A percentile compares a stretch with the other conserved stretches of the same genome.
Evolutionary conservation across 2,113 vertebrate species (phyloP).

Genomic region (Entomyzon cyanotis): DNA sequence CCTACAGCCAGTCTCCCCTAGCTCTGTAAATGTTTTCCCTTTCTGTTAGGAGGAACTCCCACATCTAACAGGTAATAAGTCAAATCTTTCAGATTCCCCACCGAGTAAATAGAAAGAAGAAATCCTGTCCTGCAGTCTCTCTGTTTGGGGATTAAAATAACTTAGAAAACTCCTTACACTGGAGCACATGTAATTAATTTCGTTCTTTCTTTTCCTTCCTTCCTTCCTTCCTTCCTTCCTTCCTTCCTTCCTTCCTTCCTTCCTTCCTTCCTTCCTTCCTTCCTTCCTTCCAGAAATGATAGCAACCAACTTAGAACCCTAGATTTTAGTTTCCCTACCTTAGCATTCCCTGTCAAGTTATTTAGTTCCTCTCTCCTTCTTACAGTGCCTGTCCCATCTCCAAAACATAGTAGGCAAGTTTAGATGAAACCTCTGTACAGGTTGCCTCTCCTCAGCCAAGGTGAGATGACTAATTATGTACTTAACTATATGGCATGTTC

Average conservation of each 20-base stretch:
- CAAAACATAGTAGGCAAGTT: neutral
- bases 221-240: too few species aligned
- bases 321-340: neutral
- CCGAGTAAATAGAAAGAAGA: neutral
- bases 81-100: neutral
- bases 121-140: neutral
- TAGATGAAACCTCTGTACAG: neutral
- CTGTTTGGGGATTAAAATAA: neutral
- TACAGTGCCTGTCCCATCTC: neutral
- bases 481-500: neutral
- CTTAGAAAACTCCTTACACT: accelerated
- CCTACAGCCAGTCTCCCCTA: neutral
- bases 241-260: neutral
- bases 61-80: neutral
- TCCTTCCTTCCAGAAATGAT: neutral
- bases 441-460: neutral
- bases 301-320: neutral
- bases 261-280: neutral
- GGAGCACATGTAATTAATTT: neutral
- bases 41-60: neutral
- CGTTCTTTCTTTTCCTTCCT: neutral
- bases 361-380: neutral
- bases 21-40: neutral
- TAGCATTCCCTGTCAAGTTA: neutral
- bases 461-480: neutral